Evolutionary conservation across 2,113 vertebrate genomes (phyloP), one percentile per base, ranked within the genome.

Genomic region (Neomonachus schauinslandi): DNA sequence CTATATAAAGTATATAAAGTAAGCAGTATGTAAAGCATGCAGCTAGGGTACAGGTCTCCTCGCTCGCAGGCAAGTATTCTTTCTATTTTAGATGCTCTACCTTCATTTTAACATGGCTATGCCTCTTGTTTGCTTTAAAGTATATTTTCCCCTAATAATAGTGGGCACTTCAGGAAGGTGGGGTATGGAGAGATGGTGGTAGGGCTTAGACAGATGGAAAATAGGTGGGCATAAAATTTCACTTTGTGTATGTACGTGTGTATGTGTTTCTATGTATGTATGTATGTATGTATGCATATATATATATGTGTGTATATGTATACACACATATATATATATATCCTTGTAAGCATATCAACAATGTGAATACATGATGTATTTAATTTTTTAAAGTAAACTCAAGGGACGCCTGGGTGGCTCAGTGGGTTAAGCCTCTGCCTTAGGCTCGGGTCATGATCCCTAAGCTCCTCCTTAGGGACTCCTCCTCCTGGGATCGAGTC

Each of bases 301-400:
- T 14, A 36, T 89, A 39, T 67, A 4, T 81, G 5, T 19, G 5
- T 18, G 16, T 15, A 55, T 33, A 67, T 33, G 8, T 7, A 31
- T 67, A 36, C 22, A 31, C 5, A 83, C 10, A 24, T 0, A 53
- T 24, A 42, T 14, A 36, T 89, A 53, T 69, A 6, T 81, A 67
- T 87, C 16, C 7, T 79, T 63, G 7, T 46, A 94, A 94, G 65
- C 36, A 42, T 92, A 63, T 95, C 51, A 90, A 82, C 14, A 26
- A 82, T 46, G 82, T 83, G 31, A 87, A 69, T 51, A 31, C 11
- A 94, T 63, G 80, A 59, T 18, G 14, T 63, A 88, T 49, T 71
- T 94, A 76, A 74, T 71, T 94, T 92, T 61, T 81, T 77, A 12
- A 85, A 95, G 33, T 93, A 65, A 94, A 90, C 22, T 55, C 15